These are phyloP conservation scores for Scaptodrosophila latifasciaeformis DNA, from an alignment of 2,888 invertebrate genomes.

Conservation along the genomic window DNA sequence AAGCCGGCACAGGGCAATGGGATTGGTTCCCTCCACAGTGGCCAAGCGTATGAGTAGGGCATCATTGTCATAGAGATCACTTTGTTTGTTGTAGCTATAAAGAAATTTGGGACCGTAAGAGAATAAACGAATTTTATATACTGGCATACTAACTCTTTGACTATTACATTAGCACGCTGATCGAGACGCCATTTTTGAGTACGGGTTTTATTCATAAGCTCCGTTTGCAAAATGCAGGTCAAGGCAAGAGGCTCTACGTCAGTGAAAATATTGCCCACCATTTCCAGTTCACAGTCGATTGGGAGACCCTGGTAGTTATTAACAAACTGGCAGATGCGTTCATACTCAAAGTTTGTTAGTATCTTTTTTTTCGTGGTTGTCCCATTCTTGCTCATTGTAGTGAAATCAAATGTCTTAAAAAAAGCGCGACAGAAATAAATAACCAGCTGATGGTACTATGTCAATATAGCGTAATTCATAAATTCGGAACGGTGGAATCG, in stretches of 20 bases:
- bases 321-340: conserved; percentile 75
- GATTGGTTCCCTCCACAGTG: conserved; percentile 55
- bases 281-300: conserved; percentile 79
- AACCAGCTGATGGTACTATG: too few species aligned
- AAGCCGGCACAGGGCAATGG: conserved; percentile 65
- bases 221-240: conserved; percentile 82
- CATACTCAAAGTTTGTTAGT: conserved; percentile 49
- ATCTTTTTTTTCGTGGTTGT: conserved; percentile 44
- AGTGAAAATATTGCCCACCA: conserved; percentile 77
- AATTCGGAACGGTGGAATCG: too few species aligned
- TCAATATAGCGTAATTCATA: too few species aligned
- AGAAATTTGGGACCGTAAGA: background rate
- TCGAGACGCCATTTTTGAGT: conserved; percentile 79
- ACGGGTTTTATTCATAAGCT: conserved; percentile 81
- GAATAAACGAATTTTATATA: background rate
- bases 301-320: conserved; percentile 77
- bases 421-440: too few species aligned
- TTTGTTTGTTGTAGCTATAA: conserved; percentile 55
- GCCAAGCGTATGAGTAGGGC: conserved; percentile 65
- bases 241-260: conserved; percentile 79
- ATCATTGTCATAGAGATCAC: conserved; percentile 30
- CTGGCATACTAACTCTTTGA: conserved; percentile 51
- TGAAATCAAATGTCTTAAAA: too few species aligned
- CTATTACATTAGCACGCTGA: conserved; percentile 77
- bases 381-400: too few species aligned